These are phyloP conservation scores for Ennomos erosarius DNA, from an alignment of 2,888 invertebrate species.

Conservation along the genomic window DNA sequence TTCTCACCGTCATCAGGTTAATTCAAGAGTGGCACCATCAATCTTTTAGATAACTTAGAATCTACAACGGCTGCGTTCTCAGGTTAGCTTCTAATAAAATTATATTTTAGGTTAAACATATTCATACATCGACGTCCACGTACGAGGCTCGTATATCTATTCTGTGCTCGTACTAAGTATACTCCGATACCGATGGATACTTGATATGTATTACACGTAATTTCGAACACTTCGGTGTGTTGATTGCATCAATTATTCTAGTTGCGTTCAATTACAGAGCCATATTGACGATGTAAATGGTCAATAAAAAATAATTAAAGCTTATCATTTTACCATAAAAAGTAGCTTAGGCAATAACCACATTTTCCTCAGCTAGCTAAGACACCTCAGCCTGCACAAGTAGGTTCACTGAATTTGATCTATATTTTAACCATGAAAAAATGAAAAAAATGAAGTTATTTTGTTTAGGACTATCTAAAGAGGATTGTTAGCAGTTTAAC, in stretches of 20 bases:
- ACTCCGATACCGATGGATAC: too few species aligned
- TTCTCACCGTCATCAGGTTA: slow-evolving; percentile 30
- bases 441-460: too few species aligned
- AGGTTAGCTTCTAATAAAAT: slow-evolving; percentile 30
- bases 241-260: slow-evolving; percentile 30
- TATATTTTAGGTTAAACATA: slow-evolving; percentile 35
- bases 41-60: slow-evolving; percentile 35
- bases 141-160: slow-evolving; percentile 13
- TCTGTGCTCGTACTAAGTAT: too few species aligned
- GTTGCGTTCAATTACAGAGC: slow-evolving; percentile 27
- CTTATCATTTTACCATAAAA: neutral
- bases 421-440: too few species aligned
- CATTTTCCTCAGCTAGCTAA: too few species aligned
- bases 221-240: slow-evolving; percentile 15
- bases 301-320: slow-evolving; percentile 1
- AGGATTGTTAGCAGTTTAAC: too few species aligned
- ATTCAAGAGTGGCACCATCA: slow-evolving; percentile 25
- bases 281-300: slow-evolving; percentile 21
- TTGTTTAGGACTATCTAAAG: too few species aligned
- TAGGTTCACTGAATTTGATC: too few species aligned
- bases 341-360: neutral
- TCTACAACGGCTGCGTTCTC: slow-evolving; percentile 18
- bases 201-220: neutral
- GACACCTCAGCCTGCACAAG: too few species aligned
- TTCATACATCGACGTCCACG: slow-evolving; percentile 19